These are phyloP conservation scores for Acanthis flammea DNA, from an alignment of 2,797 vertebrate species.

Conservation along the genomic window DNA sequence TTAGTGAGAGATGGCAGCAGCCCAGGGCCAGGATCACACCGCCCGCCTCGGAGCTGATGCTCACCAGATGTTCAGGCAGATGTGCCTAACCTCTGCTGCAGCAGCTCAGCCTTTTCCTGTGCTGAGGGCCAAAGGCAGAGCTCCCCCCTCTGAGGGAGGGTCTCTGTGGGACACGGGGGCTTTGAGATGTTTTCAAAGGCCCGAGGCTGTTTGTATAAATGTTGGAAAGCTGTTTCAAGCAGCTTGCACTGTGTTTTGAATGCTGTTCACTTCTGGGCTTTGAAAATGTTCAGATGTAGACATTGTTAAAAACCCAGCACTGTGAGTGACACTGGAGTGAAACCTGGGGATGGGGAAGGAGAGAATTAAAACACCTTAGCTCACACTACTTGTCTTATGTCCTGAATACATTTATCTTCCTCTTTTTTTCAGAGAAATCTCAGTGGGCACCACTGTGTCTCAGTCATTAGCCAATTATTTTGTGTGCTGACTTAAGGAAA, in stretches of 20 bases:
- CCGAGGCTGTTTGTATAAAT: not conserved
- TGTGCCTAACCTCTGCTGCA: conserved; percentile 34
- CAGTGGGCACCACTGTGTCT: not conserved
- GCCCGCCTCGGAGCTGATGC: not conserved
- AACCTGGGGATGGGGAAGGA: not conserved
- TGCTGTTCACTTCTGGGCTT: not conserved
- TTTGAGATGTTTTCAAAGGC: conserved; percentile 3
- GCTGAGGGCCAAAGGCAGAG: not conserved
- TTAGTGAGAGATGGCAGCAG: not conserved
- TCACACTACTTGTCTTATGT: not conserved
- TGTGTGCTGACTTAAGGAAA: not conserved
- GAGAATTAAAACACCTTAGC: not conserved
- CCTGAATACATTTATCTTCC: not conserved
- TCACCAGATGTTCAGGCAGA: conserved; percentile 47
- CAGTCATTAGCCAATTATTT: not conserved
- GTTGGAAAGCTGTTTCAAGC: not conserved
- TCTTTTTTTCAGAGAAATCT: not conserved
- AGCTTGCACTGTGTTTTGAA: not conserved
- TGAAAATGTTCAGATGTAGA: not conserved
- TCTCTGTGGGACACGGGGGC: not conserved
- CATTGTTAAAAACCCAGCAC: not conserved
- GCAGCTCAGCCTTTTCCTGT: conserved; percentile 26
- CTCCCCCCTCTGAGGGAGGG: not conserved
- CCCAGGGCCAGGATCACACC: not conserved
- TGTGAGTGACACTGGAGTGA: not conserved